Conservation (phyloP, 1,140 invertebrate species). For the Drosophila setifemur region DNA sequence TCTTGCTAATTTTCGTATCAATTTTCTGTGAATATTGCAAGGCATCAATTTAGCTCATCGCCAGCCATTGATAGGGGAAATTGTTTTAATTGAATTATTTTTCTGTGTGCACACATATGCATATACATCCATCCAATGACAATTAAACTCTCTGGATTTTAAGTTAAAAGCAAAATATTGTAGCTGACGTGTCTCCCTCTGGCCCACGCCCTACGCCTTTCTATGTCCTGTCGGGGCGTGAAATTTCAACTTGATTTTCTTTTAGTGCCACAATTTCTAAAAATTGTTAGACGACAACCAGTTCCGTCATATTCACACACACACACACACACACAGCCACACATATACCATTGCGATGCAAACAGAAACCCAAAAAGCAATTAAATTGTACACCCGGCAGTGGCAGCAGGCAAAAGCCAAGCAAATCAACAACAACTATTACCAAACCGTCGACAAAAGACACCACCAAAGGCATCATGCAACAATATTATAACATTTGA, state of each 20-base stretch:
- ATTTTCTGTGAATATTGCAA: not conserved
- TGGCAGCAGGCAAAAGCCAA: constrained; percentile 35
- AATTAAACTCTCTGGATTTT: constrained; percentile 45
- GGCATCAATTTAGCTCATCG: not conserved
- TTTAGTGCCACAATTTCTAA: constrained; percentile 26
- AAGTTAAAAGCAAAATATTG: constrained; percentile 79
- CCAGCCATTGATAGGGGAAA: not conserved
- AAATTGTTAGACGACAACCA: constrained; percentile 66
- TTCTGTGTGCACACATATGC: constrained; percentile 3
- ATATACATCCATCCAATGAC: constrained; percentile 28
- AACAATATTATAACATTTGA: constrained; percentile 65
- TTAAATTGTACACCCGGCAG: constrained; percentile 73
- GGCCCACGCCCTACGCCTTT: not conserved
- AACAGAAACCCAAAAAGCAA: constrained; percentile 74
- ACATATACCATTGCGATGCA: not conserved
- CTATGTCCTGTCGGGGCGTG: constrained; percentile 3
- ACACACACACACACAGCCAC: not conserved
- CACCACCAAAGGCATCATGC: constrained; percentile 61
- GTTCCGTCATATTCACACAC: constrained; percentile 65
- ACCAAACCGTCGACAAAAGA: constrained; percentile 50
- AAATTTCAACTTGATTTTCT: constrained; percentile 44
- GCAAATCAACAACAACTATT: constrained; percentile 51
- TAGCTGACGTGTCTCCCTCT: constrained; percentile 19
- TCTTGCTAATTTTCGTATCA: not conserved
- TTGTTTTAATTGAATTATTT: not conserved